These are phyloP conservation scores for Chaetodon trifasciatus DNA, from an alignment of 2,797 vertebrate genomes.

Conservation along the genomic window DNA sequence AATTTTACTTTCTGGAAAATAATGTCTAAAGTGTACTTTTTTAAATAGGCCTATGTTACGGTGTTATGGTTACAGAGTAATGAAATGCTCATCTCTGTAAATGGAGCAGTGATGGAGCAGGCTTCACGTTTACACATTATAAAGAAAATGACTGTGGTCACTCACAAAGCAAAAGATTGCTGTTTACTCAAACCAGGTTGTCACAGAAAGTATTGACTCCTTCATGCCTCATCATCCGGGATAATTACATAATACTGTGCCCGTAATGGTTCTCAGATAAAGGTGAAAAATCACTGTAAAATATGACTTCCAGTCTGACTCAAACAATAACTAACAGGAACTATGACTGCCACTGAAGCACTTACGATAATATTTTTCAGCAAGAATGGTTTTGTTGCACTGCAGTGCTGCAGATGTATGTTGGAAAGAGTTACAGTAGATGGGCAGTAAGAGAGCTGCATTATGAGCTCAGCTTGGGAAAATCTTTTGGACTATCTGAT, in stretches of 20 bases:
- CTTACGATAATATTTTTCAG: not conserved
- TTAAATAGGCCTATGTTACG: not conserved
- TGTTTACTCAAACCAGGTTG: slow-evolving; percentile 41
- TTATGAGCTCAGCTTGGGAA: slow-evolving; percentile 68
- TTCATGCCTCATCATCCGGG: slow-evolving; percentile 47
- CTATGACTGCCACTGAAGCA: not conserved
- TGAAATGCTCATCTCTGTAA: slow-evolving; percentile 19
- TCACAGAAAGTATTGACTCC: slow-evolving; percentile 40
- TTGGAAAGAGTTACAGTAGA: slow-evolving; percentile 31
- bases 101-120: slow-evolving; percentile 17
- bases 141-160: slow-evolving; percentile 36
- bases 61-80: too few species aligned
- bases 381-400: slow-evolving; percentile 10
- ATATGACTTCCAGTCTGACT: slow-evolving; percentile 18
- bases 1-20: not conserved
- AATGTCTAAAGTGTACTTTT: not conserved
- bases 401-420: slow-evolving; percentile 22
- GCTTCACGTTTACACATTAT: slow-evolving; percentile 34
- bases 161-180: slow-evolving; percentile 28
- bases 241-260: slow-evolving; percentile 31
- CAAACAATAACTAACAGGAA: not conserved
- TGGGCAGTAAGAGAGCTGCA: slow-evolving; percentile 49
- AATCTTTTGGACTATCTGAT: slow-evolving; percentile 71
- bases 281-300: slow-evolving; percentile 19
- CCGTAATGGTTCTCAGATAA: slow-evolving; percentile 20